Conservation (phyloP, 2,888 invertebrate genomes). For the Aleiodes alternator region DNA sequence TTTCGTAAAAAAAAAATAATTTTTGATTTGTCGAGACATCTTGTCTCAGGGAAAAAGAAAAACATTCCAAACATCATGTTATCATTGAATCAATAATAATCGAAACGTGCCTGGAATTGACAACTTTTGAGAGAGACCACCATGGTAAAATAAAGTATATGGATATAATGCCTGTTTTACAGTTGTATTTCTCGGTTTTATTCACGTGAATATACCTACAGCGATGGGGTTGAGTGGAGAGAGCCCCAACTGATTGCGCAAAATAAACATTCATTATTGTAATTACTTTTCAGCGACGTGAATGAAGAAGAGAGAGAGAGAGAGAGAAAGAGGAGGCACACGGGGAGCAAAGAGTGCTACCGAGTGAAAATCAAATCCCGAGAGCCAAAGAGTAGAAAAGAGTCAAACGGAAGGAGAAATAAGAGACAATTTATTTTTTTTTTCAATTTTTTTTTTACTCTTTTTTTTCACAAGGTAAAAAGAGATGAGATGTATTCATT, state of each 20-base stretch:
- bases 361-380: constrained; percentile 2
- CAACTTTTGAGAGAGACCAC: constrained; percentile 52
- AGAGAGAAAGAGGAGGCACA: not conserved
- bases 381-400: not conserved
- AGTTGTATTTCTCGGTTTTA: constrained; percentile 59
- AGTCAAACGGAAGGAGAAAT: constrained; percentile 14
- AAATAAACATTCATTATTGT: constrained; percentile 74
- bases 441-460: not conserved
- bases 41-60: no score
- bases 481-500: constrained; percentile 37
- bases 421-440: not conserved
- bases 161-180: constrained; percentile 56
- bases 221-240: constrained; percentile 63
- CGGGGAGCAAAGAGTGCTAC: not conserved
- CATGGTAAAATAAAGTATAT: constrained; percentile 54
- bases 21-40: not conserved
- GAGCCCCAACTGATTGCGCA: constrained; percentile 64
- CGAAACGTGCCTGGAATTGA: constrained; percentile 33
- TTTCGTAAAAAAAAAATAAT: not conserved
- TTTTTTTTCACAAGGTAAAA: not conserved
- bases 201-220: constrained; percentile 60
- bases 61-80: no score
- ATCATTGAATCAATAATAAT: not conserved
- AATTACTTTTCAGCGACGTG: constrained; percentile 70
- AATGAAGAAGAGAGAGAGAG: not conserved